A percentile compares a stretch with the other conserved stretches of the same genome.
Conservation (phyloP, 1,140 invertebrate genomes). For the Drosophila jambulina region DNA sequence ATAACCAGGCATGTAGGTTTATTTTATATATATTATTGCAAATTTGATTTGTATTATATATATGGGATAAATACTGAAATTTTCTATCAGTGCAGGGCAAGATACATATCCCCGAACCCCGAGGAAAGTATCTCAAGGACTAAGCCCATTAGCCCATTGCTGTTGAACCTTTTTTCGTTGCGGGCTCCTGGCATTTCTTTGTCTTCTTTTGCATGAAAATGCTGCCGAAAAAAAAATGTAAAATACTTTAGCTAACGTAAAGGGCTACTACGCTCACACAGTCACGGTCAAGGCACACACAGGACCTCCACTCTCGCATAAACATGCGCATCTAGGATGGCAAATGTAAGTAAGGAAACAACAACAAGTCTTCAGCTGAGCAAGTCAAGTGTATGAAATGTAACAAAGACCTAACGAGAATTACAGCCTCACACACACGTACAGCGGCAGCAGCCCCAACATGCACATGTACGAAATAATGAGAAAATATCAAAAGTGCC, state of each 20-base stretch:
- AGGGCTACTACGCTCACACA: conserved; percentile 47
- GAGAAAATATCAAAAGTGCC: conserved; percentile 81
- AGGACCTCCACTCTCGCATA: conserved; percentile 14
- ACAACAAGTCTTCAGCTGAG: conserved; percentile 63
- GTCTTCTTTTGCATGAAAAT: conserved; percentile 59
- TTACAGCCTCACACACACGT: conserved; percentile 55
- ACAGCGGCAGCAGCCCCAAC: conserved; percentile 19
- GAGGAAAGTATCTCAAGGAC: conserved; percentile 44
- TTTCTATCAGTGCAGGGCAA: conserved; percentile 32
- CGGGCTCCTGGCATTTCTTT: conserved; percentile 51
- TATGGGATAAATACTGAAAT: neutral
- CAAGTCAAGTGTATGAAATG: conserved; percentile 83
- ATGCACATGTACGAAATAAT: conserved; percentile 67
- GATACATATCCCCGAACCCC: conserved; percentile 6
- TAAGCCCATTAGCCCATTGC: conserved; percentile 61
- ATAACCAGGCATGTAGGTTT: accelerated
- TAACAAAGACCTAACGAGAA: conserved; percentile 82
- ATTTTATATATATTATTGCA: neutral
- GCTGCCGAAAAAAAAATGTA: conserved; percentile 47
- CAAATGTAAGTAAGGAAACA: conserved; percentile 63
- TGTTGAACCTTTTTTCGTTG: conserved; percentile 49
- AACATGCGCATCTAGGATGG: conserved; percentile 31
- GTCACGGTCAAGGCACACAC: conserved; percentile 1
- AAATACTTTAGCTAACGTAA: conserved; percentile 61
- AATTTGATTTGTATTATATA: neutral